A percentile compares a stretch with the other conserved stretches of the same genome.
Evolutionary conservation across 1,140 invertebrate genomes (phyloP).

Genomic region (Plutomurus gul): DNA sequence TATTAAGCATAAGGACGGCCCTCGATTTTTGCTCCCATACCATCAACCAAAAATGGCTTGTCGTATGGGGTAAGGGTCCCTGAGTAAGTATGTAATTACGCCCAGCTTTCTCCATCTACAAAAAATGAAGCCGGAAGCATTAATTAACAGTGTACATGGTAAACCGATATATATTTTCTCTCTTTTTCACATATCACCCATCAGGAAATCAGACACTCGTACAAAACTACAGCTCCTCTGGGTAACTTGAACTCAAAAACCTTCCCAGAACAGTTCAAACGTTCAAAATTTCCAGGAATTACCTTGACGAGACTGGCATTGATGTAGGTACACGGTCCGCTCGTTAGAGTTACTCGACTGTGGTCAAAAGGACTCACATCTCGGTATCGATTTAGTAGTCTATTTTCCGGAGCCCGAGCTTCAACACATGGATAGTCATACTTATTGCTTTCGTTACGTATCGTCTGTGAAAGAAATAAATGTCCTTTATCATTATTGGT

Average conservation of each 20-base stretch:
- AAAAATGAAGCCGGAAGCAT: too few relatives aligned
- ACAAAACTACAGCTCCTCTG: neutral
- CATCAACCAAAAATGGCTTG: slow-evolving; percentile 96
- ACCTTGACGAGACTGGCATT: slow-evolving; percentile 89
- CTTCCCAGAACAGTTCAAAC: too few relatives aligned
- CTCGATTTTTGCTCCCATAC: slow-evolving; percentile 92
- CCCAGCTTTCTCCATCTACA: slow-evolving; percentile 75
- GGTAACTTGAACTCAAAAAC: neutral
- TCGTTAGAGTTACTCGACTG: slow-evolving; percentile 78
- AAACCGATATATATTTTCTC: neutral
- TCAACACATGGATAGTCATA: slow-evolving; percentile 72
- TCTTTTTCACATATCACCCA: neutral
- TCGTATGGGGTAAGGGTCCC: slow-evolving; percentile 84
- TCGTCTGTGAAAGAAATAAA: slow-evolving; percentile 62
- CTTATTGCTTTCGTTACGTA: slow-evolving; percentile 64
- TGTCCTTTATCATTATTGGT: neutral
- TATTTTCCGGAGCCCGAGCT: slow-evolving; percentile 79
- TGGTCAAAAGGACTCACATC: slow-evolving; percentile 97
- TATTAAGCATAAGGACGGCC: slow-evolving; percentile 94
- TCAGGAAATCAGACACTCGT: neutral
- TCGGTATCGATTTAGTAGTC: slow-evolving; percentile 83
- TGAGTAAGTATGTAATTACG: slow-evolving; percentile 91
- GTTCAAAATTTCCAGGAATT: slow-evolving; percentile 47
- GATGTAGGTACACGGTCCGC: slow-evolving; percentile 82
- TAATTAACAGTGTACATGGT: too few relatives aligned